These are phyloP conservation scores for Dynastes hyllus DNA, from an alignment of 2,888 invertebrate species.

Conservation along the genomic window DNA sequence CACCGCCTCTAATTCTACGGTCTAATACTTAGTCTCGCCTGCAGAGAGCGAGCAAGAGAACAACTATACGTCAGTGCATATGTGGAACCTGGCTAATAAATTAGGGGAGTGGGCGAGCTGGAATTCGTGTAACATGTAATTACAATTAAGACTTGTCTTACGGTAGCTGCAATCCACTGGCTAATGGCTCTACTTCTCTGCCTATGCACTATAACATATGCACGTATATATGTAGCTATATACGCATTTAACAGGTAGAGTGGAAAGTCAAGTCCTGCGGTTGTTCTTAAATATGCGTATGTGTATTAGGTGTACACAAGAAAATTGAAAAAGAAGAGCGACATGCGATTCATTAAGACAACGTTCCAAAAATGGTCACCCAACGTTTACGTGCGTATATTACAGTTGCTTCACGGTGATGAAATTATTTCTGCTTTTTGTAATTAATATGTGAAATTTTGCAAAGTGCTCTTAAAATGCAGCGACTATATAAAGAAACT, in stretches of 20 bases:
- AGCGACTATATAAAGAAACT: background rate
- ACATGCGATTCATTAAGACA: background rate
- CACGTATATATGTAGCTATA: background rate
- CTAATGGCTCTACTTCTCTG: slow-evolving; percentile 51
- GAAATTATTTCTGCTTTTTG: background rate
- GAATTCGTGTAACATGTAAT: slow-evolving; percentile 66
- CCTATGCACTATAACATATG: slow-evolving; percentile 24
- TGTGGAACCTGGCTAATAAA: slow-evolving; percentile 63
- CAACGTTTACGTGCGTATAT: background rate
- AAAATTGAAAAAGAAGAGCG: background rate
- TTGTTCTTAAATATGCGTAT: background rate
- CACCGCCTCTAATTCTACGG: slow-evolving; percentile 60
- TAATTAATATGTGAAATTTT: background rate
- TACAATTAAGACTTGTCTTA: slow-evolving; percentile 66
- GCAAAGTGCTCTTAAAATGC: background rate
- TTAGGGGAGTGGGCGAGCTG: slow-evolving; percentile 65
- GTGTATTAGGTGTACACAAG: background rate
- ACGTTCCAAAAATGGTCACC: slow-evolving; percentile 1
- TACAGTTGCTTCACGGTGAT: background rate
- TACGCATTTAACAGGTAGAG: slow-evolving; percentile 5
- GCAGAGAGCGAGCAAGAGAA: slow-evolving; percentile 39
- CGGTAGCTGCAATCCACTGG: slow-evolving; percentile 59
- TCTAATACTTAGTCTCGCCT: slow-evolving; percentile 59
- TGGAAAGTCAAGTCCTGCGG: slow-evolving; percentile 17
- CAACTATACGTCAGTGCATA: slow-evolving; percentile 30